Base-by-base conservation (phyloP, 1,140 invertebrate species). In the Capitella teleta region DNA sequence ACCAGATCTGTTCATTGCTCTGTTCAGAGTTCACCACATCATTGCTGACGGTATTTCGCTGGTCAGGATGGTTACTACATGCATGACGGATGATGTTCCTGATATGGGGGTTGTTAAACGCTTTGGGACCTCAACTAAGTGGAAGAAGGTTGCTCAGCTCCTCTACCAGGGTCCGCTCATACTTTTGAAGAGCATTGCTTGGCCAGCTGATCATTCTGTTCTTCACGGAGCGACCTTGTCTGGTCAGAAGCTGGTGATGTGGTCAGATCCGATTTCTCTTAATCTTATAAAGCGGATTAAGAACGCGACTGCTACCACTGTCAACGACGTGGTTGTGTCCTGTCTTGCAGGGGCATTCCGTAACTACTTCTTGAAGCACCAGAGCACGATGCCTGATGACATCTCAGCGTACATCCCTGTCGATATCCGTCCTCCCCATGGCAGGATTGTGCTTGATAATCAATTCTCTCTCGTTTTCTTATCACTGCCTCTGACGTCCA, bases 271-370 rank as follows among this genome's bases (percentile, higher is more conserved):
- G n/a, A 34, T 51, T 21, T 26, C 28, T 45, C 28, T 51, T 21
- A 16, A 14, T 3, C 32, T 51, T 12, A 45, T 51, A 14, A 51
- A 51, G 28, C n/a, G 34, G 42, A 51, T 51, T 21, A 51, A 51
- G 30, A 45, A 44, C 26, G 49, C 26, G 6, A 47, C 49, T 8
- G 41, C 26, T 2, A 45, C 41, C 3, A 51, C 49, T 8, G 49
- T 51, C 14, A 51, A 51, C 28, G 49, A 51, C 30, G 49, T 51
- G 5, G 40, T 51, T 21, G 26, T 51, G 14, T 51, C 49, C 12
- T 51, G 49, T 32, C 26, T 51, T 8, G 40, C 40, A 0, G 26
- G 41, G 14, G 49, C 49, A 2, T 45, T 51, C 21, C 18, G 28
- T 12, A 25, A 46, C 2, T 51, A 51, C 49, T 30, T 44, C 26